Evolutionary conservation across 2,797 vertebrate genomes (phyloP), one percentile per base, ranked within the genome.

Genomic region (Odontamblyopus rebecca): DNA sequence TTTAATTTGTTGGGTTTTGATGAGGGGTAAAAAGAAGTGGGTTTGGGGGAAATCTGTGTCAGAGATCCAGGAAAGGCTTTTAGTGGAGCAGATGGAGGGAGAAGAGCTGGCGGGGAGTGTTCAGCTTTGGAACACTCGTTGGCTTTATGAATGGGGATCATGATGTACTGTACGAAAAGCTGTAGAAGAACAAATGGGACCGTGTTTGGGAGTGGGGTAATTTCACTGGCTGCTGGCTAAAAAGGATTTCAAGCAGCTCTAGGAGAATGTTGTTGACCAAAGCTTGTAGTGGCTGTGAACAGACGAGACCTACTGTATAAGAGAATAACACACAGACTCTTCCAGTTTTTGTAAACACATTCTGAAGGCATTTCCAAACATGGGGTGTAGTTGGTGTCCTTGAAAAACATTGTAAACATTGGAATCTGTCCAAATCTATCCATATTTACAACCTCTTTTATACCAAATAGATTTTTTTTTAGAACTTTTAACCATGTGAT

Each of bases 11-110:
- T 70, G 76, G 60, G 64, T 78, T 61, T 66, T 73, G 76, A 68
- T 70, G 70, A 76, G 75, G 67, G 60, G 82, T 82, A 75, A 83
- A 77, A 81, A 71, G 69, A 82, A 82, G 76, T 70, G 16, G 44
- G 84, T 51, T 66, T 61, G 59, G 73, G 73, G 30, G 32, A 62
- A 81, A 80, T 84, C 61, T 38, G 69, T 88, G 85, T 86, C 84
- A 82, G 73, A 75, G 71, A 70, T 82, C 71, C 44, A 70, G 68
- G 69, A 38, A 63, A 53, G 44, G 35, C 71, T 84, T 72, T 69
- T 61, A 72, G 67, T 64, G 61, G 27, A 71, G 74, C 75, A 70
- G 38, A 71, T 29, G 26, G 65, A 59, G 61, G 13, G 32, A 60
- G 26, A 12, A 29, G 65, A 64, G 56, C 44, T 26, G 23, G 23